Evolutionary conservation across 2,888 invertebrate genomes (phyloP).

Genomic region (Parascotia fuliginaria): DNA sequence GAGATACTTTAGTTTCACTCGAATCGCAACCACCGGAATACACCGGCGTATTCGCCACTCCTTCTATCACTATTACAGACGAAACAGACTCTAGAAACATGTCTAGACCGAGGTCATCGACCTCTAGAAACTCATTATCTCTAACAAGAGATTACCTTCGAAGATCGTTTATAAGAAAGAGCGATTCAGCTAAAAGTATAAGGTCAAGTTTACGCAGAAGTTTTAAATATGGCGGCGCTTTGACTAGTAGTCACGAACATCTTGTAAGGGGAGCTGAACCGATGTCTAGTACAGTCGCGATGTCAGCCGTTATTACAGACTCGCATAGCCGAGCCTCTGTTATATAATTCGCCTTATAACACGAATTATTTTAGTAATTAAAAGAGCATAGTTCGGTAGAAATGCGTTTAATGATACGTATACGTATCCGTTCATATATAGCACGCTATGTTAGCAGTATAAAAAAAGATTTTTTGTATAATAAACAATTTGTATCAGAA

Average conservation of each 20-base stretch:
- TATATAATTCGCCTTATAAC: conserved; percentile 53
- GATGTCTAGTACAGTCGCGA: conserved; percentile 80
- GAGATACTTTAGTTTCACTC: conserved; percentile 42
- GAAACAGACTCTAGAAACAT: conserved; percentile 57
- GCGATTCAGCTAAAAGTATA: conserved; percentile 75
- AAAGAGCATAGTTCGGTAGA: not conserved
- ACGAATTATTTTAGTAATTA: conserved; percentile 6
- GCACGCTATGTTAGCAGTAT: too few relatives aligned
- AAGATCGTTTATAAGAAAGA: conserved; percentile 74
- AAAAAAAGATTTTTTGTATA: too few relatives aligned
- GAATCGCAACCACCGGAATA: conserved; percentile 59
- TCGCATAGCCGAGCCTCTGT: conserved; percentile 71
- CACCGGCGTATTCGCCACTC: conserved; percentile 56
- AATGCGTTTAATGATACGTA: not conserved
- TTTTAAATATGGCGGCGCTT: conserved; percentile 72
- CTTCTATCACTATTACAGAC: conserved; percentile 65
- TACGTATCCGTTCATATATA: not conserved
- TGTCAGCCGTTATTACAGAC: conserved; percentile 67
- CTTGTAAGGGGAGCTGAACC: conserved; percentile 87
- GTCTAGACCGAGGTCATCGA: conserved; percentile 55
- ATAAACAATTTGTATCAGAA: too few relatives aligned
- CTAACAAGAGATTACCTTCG: conserved; percentile 71
- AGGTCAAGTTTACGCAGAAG: conserved; percentile 74
- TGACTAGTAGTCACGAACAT: conserved; percentile 85
- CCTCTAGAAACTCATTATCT: conserved; percentile 65